Evolutionary conservation across 2,888 invertebrate species (phyloP), one percentile per base, ranked within the genome.

Genomic region (Endomychus coccineus): DNA sequence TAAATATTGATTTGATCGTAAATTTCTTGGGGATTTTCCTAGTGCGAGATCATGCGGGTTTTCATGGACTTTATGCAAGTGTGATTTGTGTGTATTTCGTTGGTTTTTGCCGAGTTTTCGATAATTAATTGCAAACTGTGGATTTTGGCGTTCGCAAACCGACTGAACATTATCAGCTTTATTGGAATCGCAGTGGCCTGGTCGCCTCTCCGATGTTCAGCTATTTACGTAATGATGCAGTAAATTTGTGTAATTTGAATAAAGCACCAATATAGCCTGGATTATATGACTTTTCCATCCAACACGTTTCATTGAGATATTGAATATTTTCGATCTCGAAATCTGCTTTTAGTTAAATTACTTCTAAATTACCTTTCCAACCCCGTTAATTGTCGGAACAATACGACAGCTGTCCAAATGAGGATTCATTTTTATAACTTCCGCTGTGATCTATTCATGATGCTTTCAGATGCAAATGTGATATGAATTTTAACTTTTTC

Each of bases 141-240:
- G 52, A 57, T 58, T 53, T 51, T 46, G 52, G 47, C 51, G 49
- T 50, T 51, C 48, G 49, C n/a, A n/a, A n/a, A n/a, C n/a, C n/a
- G n/a, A n/a, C n/a, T n/a, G n/a, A n/a, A 51, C 56, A 57, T 60
- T 59, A 59, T 59, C 58, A 52, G 53, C 51, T 51, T 54, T 58
- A 58, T 58, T 55, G 55, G 49, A 46, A 49, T 51, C 50, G 46
- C 40, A 50, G 42, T 40, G 36, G 43, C n/a, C n/a, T n/a, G n/a
- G n/a, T n/a, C n/a, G n/a, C n/a, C n/a, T n/a, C n/a, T 36, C 36
- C 36, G 44, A 35, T 39, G 46, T 46, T 54, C 44, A 37, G 51
- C 55, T 56, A 58, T 61, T 59, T 59, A 55, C 54, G 53, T 59
- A 61, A 61, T 60, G 59, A 56, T 50, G 58, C 58, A 58, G 56